Evolutionary conservation across 2,888 invertebrate genomes (phyloP).

Genomic region (Seira ritae): DNA sequence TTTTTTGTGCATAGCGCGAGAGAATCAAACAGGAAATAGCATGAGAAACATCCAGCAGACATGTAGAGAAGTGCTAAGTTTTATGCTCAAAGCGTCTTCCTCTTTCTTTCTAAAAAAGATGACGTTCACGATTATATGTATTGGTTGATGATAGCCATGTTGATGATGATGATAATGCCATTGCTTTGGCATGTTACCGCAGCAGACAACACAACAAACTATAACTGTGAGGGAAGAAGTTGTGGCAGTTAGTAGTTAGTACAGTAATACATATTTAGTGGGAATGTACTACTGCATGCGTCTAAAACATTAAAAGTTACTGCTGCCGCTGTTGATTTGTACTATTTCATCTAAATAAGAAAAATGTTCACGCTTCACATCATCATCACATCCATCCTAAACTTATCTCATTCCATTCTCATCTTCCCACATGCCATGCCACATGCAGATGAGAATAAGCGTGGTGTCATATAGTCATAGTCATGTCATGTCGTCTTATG

Average conservation of each 20-base stretch:
- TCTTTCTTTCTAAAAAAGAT: constrained; percentile 23
- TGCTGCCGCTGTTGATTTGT: not conserved
- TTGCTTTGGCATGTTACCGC: too few relatives aligned
- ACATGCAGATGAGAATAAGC: not conserved
- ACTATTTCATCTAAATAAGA: not conserved
- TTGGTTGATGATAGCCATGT: too few relatives aligned
- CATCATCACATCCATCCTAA: not conserved
- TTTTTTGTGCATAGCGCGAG: constrained; percentile 12
- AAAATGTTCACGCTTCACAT: constrained; percentile 48
- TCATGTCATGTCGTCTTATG: too few relatives aligned
- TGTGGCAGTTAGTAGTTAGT: too few relatives aligned
- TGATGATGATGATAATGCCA: not conserved
- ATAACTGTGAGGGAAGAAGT: too few relatives aligned
- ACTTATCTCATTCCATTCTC: constrained; percentile 35
- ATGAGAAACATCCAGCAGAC: constrained; percentile 52
- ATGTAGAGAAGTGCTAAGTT: constrained; percentile 39
- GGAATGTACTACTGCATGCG: too few relatives aligned
- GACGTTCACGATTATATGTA: not conserved
- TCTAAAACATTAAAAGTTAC: not conserved
- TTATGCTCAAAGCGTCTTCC: constrained; percentile 54
- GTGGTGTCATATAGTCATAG: too few relatives aligned
- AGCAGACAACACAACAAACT: too few relatives aligned
- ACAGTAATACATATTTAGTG: too few relatives aligned
- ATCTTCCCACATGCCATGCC: constrained; percentile 18
- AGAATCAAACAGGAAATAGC: constrained; percentile 62